Evolutionary conservation across 2,113 vertebrate genomes (phyloP).

Genomic region (Lates calcarifer): DNA sequence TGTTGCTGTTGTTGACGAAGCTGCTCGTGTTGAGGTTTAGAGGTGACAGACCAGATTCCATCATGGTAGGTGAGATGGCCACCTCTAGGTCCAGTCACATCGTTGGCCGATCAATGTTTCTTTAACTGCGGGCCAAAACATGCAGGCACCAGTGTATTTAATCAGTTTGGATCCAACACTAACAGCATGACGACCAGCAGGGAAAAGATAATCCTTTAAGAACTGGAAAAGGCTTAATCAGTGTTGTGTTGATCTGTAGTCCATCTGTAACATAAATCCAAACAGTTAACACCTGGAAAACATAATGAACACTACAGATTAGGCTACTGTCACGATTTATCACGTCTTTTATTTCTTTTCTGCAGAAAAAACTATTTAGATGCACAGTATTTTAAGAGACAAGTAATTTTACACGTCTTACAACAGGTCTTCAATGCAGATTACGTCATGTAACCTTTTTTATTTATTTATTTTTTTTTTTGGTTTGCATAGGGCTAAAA

Average conservation of each 20-base stretch:
- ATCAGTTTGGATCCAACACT: not conserved
- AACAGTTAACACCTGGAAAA: conserved; percentile 61
- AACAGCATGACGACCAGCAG: not conserved
- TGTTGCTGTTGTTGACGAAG: conserved; percentile 53
- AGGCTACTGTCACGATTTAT: not conserved
- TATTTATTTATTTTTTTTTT: too few relatives aligned
- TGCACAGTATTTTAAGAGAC: not conserved
- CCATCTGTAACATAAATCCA: conserved; percentile 22
- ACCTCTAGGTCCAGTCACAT: conserved; percentile 65
- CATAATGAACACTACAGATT: conserved; percentile 28
- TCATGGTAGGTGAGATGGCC: conserved; percentile 53
- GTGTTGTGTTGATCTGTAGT: conserved; percentile 6
- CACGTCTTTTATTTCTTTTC: not conserved
- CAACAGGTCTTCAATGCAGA: too few relatives aligned
- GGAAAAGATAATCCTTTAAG: conserved; percentile 1
- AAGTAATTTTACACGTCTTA: not conserved
- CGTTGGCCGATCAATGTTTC: conserved; percentile 23
- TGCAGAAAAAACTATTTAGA: not conserved
- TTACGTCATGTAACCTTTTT: not conserved
- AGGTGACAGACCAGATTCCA: conserved; percentile 64
- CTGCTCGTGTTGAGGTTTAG: conserved; percentile 46
- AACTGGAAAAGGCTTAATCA: not conserved
- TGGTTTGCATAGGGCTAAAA: conserved; percentile 13
- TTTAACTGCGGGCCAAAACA: not conserved
- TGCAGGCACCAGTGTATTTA: not conserved